Evolutionary conservation across 2,797 vertebrate species (phyloP).

Genomic region (Diceros bicornis): DNA sequence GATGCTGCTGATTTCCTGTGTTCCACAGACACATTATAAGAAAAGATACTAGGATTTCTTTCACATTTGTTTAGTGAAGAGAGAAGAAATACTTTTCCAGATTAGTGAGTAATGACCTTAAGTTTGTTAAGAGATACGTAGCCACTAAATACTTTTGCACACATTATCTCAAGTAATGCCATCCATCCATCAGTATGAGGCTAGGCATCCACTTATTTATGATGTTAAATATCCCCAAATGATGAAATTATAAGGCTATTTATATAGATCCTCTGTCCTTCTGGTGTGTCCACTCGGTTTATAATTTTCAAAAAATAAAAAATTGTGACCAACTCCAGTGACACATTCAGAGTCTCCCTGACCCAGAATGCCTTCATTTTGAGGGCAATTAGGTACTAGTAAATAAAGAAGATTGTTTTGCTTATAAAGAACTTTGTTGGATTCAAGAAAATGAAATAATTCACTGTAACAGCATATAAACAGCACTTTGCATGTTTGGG

Average conservation of each 20-base stretch:
- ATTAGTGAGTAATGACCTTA: background rate
- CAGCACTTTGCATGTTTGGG: background rate
- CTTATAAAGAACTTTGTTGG: background rate
- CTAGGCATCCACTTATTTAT: background rate
- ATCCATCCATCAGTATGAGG: background rate
- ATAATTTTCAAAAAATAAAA: constrained; percentile 3
- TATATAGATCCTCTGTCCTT: background rate
- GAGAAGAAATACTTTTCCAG: background rate
- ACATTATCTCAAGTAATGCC: background rate
- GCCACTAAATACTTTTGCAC: background rate
- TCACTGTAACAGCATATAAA: background rate
- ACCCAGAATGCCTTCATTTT: background rate
- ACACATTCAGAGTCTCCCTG: background rate
- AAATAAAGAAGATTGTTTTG: constrained; percentile 39
- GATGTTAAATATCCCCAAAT: constrained; percentile 23
- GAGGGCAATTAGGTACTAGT: background rate
- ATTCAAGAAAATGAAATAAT: constrained; percentile 52
- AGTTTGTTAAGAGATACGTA: background rate
- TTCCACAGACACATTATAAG: background rate
- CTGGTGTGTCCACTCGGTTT: background rate
- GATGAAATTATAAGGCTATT: background rate
- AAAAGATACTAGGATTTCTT: background rate
- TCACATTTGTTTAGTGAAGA: constrained; percentile 43
- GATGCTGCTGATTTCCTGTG: background rate
- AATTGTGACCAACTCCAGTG: background rate